phyloP scores from a whole-genome alignment of 1,140 invertebrate genomes.

The Hestina assimilis region DNA sequence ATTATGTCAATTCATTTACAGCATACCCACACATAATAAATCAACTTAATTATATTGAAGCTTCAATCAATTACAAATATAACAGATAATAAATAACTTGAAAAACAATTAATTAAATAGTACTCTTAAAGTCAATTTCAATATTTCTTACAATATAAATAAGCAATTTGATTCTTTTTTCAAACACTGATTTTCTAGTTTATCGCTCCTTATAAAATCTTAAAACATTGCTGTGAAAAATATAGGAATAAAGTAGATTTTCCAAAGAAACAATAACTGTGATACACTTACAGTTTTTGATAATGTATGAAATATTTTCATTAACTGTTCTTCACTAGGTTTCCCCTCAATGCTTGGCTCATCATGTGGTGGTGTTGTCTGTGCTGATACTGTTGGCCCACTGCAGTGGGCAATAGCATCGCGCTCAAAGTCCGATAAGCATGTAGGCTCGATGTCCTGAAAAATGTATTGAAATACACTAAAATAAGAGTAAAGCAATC shows the following conservation, averaged over 20 bases:
- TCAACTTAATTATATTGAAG: no score
- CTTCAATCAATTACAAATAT: no score
- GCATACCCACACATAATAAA: no score
- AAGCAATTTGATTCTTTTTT: no score
- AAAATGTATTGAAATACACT: conserved; percentile 3
- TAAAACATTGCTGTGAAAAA: no score
- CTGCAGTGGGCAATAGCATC: conserved; percentile 58
- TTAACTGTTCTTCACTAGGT: conserved; percentile 64
- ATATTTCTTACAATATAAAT: no score
- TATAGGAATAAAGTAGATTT: neutral
- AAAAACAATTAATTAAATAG: no score
- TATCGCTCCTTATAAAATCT: no score
- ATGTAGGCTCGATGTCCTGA: conserved; percentile 62
- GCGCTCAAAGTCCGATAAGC: conserved; percentile 62
- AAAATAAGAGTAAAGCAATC: neutral
- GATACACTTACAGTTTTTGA: conserved; percentile 55
- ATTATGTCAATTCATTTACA: no score
- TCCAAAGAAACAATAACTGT: conserved; percentile 1
- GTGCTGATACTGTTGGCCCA: conserved; percentile 31
- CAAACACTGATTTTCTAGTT: no score
- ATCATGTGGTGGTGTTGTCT: conserved; percentile 13
- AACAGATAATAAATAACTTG: no score
- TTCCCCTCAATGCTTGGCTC: conserved; percentile 39
- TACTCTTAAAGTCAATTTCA: no score
- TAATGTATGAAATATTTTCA: conserved; percentile 57